Percentiles rank a stretch among this genome's conserved stretches.
Evolutionary conservation across 2,888 invertebrate genomes (phyloP).

Genomic region (Pollenia labialis): DNA sequence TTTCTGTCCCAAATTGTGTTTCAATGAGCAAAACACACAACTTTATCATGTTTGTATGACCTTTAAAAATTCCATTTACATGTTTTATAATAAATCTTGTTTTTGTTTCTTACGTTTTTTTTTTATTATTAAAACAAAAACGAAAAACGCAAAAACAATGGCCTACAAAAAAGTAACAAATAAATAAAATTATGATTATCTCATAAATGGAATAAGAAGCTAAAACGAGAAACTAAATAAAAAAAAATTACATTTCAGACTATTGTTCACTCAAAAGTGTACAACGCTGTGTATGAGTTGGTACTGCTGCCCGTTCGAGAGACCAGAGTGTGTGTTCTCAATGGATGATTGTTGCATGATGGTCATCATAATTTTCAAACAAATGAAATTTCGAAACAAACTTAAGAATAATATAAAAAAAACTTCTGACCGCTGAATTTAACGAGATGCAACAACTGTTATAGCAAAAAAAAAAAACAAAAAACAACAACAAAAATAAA

Average conservation of each 20-base stretch:
- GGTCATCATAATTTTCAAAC: constrained; percentile 32
- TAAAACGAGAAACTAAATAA: constrained; percentile 40
- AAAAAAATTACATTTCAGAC: constrained; percentile 42
- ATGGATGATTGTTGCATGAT: constrained; percentile 36
- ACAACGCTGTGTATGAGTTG: neutral
- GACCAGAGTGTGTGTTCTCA: constrained; percentile 23
- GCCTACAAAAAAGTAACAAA: constrained; percentile 59
- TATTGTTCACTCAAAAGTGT: constrained; percentile 33
- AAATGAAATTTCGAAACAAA: constrained; percentile 37
- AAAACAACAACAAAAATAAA: neutral
- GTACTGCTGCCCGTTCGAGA: neutral
- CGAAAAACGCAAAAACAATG: constrained; percentile 48
- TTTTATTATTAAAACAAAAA: constrained; percentile 16
- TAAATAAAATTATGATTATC: constrained; percentile 62
- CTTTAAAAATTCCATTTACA: constrained; percentile 67
- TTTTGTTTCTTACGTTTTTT: constrained; percentile 19
- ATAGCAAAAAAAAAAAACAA: neutral
- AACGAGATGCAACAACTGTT: constrained; percentile 48
- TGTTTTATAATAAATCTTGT: constrained; percentile 49
- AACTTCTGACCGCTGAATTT: constrained; percentile 46
- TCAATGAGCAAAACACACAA: constrained; percentile 29
- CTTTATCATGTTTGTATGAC: constrained; percentile 55
- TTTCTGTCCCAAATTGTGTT: constrained; percentile 10
- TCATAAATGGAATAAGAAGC: constrained; percentile 58
- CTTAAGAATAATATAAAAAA: constrained; percentile 28